Evolutionary conservation across 2,888 invertebrate species (phyloP), one percentile per base, ranked within the genome.

Genomic region (Eudasyphora cyanicolor): DNA sequence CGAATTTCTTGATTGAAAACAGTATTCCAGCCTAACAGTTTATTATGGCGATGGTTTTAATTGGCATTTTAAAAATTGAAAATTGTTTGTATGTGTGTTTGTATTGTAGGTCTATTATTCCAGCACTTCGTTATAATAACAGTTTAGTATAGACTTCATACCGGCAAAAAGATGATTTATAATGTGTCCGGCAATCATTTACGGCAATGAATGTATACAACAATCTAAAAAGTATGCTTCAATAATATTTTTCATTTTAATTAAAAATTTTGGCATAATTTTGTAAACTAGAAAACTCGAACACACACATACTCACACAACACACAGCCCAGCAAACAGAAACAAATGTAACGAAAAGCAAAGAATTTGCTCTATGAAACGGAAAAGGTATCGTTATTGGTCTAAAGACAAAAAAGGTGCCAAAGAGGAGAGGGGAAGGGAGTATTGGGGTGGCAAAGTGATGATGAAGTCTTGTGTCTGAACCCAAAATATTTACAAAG

Each of bases 231-330:
- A 78, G 38, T 67, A 67, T 76, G 64, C 71, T 76, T 76, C 64
- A 73, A 79, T 82, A 82, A 82, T n/a, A n/a, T n/a, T 76, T 76
- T 82, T 76, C 21, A 76, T 76, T 82, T 76, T 76, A 82, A 76
- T 82, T 79, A 79, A 82, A 82, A 79, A 27, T 57, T 1, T 57
- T 57, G 27, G 27, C 57, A 57, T 57, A 27, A 51, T 51, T 51
- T 51, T 51, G 24, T 27, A 57, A 14, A 57, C n/a, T n/a, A n/a
- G n/a, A n/a, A n/a, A n/a, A n/a, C n/a, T n/a, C n/a, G n/a, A n/a
- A n/a, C n/a, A n/a, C n/a, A n/a, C n/a, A n/a, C n/a, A n/a, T n/a
- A n/a, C n/a, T n/a, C n/a, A n/a, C n/a, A n/a, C 45, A 45, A 12
- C 14, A 45, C 45, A 45, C 38, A 3, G 38, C 38, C 6, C 4